Conservation (phyloP, 1,140 invertebrate genomes). For the Drosophila ercepeae region DNA sequence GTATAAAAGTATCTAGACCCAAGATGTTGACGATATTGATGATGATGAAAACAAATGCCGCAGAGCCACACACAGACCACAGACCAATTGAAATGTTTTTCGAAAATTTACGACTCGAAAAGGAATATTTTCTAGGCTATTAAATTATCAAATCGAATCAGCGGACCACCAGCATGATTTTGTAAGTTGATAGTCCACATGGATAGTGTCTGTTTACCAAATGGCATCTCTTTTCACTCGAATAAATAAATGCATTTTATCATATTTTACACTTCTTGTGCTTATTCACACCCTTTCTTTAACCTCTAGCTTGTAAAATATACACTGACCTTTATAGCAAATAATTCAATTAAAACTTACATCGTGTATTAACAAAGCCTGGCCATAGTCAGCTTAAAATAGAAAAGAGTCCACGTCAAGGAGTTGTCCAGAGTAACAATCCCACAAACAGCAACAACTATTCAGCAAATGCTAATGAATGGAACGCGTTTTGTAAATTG, state of each 20-base stretch:
- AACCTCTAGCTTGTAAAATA: no score
- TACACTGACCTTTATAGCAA: conserved; percentile 11
- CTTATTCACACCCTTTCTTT: not conserved
- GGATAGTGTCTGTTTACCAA: not conserved
- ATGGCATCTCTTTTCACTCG: not conserved
- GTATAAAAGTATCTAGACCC: conserved; percentile 32
- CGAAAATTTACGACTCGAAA: conserved; percentile 58
- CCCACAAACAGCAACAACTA: conserved; percentile 17
- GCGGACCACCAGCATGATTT: conserved; percentile 48
- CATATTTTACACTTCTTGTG: no score
- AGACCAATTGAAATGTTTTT: conserved; percentile 69
- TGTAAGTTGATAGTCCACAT: conserved; percentile 20
- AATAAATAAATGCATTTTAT: no score
- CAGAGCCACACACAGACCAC: conserved; percentile 38
- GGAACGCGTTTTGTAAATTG: conserved; percentile 74
- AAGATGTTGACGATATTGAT: conserved; percentile 59
- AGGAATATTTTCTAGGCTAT: conserved; percentile 38
- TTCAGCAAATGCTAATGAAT: conserved; percentile 71
- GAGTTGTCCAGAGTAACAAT: conserved; percentile 30
- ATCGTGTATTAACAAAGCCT: conserved; percentile 43
- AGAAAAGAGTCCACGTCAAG: conserved; percentile 27
- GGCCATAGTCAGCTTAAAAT: conserved; percentile 46
- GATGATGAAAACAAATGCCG: conserved; percentile 66
- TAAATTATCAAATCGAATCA: conserved; percentile 47
- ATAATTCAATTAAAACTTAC: conserved; percentile 56